Evolutionary conservation across 1,140 invertebrate genomes (phyloP), one percentile per base, ranked within the genome.

Genomic region (Anoplophora glabripennis): DNA sequence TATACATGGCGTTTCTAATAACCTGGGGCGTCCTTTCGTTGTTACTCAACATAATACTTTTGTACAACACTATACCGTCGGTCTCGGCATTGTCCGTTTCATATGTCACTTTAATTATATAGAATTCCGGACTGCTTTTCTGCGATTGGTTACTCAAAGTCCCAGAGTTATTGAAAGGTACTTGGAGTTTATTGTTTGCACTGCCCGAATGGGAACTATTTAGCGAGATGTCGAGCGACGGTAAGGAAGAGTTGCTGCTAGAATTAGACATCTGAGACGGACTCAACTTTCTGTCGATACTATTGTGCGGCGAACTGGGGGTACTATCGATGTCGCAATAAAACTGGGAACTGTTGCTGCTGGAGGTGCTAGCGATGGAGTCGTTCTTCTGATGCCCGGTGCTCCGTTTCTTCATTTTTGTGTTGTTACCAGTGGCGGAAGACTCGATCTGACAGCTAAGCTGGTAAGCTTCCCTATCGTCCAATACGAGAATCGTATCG

Each of bases 11-110:
- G 75, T 94, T 95, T 44, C 91, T 82, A 64, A 98, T 94, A 7
- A 98, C 94, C 76, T 93, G 91, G 10, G 90, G 90, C 48, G 94
- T 97, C 40, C 93, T 84, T 77, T 98, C 94, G 72, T 94, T 94
- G 76, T 98, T 97, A 62, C 89, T 90, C 35, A 98, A 77, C 93
- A 94, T 93, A 57, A 94, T 94, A 42, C 90, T 92, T 77, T 95
- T 95, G 76, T 95, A 95, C 49, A 94, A 73, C 54, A 93, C 89
- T 63, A 93, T 89, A 14, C 90, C 91, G 28, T 94, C 89, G 15
- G 90, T 89, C 76, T 93, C 90, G 0, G 86, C 86, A 68, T 86
- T 86, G 61, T 90, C 86, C 14, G 86, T 86, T 76, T 95, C 92
- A 72, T 92, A 86, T 8, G 92, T 94, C 1, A 96, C 93, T 62